Base-by-base conservation (phyloP, 1,140 invertebrate species). In the Amyelois transitella region DNA sequence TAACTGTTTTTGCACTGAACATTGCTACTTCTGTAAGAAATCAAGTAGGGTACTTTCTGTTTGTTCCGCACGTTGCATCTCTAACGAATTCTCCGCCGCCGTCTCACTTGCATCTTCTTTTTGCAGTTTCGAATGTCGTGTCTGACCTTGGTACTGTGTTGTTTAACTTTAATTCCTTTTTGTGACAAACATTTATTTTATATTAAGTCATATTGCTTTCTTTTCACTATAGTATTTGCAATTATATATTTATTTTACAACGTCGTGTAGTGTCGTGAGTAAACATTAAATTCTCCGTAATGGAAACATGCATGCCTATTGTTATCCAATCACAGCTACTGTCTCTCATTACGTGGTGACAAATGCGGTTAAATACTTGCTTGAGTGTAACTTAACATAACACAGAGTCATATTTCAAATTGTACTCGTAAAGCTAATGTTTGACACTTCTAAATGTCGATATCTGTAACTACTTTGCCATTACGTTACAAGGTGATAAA, bases 1-100 rank as follows among this genome's bases (percentile, higher is more conserved):
- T 75, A 78, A 77, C 64, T 67, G 70, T 80, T 85, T 81, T 81
- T 79, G 62, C 62, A 49, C 56, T 71, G 50, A 72, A 72, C 58
- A 69, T 60, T 68, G 62, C 62, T 74, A 59, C 62, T 66, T 70
- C 69, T 73, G 64, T 64, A 75, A 62, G 62, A 62, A 63, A 45
- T 43, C 60, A 49, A 24, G 54, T 28, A 51, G 62, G 72, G 71
- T 59, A 61, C 61, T 72, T 76, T 70, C 73, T 57, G 60, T 69
- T 62, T 57, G 63, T 78, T 72, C 64, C 70, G 70, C 67, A 64
- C 64, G 60, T 59, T 65, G 62, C 55, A 67, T 44, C 55, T 56
- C 57, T 44, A 52, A 60, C 55, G 52, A 53, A 63, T 72, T 64
- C 64, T 53, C 59, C 60, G 55, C 52, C 51, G 55, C 55, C 56